A percentile compares a stretch with the other conserved stretches of the same genome.
Evolutionary conservation across 2,797 vertebrate species (phyloP).

Genomic region (Aldrovandia affinis): DNA sequence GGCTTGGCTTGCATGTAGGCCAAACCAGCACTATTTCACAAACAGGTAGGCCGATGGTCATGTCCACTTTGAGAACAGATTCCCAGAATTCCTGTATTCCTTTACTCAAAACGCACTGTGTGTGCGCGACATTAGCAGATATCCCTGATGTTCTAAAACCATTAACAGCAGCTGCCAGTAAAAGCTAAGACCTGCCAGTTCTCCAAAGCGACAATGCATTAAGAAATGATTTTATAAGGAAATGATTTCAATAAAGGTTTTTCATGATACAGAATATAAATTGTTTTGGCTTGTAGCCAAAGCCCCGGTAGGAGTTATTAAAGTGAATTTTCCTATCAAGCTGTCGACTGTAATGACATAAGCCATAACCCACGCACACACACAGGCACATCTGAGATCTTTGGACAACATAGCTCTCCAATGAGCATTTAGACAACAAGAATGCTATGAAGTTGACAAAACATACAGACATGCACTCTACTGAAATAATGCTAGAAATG

Average conservation of each 20-base stretch:
- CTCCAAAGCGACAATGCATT: background rate
- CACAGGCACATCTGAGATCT: background rate
- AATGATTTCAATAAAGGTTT: background rate
- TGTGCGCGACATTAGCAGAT: background rate
- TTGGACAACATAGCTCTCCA: background rate
- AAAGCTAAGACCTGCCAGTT: background rate
- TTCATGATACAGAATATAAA: background rate
- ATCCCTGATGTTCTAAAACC: background rate
- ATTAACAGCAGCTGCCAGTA: background rate
- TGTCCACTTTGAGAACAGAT: background rate
- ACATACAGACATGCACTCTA: background rate
- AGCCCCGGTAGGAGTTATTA: background rate
- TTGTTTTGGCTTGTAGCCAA: background rate
- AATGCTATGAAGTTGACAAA: background rate
- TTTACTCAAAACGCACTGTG: background rate
- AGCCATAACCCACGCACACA: background rate
- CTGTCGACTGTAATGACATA: background rate
- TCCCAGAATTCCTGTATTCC: background rate
- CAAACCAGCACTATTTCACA: background rate
- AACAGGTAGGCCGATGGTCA: background rate
- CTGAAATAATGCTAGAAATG: background rate
- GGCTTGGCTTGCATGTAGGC: background rate
- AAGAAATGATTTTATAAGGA: background rate
- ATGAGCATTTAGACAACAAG: background rate
- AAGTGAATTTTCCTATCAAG: background rate